These are phyloP conservation scores for Coenonympha glycerion DNA, from an alignment of 2,888 invertebrate species.

Conservation along the genomic window DNA sequence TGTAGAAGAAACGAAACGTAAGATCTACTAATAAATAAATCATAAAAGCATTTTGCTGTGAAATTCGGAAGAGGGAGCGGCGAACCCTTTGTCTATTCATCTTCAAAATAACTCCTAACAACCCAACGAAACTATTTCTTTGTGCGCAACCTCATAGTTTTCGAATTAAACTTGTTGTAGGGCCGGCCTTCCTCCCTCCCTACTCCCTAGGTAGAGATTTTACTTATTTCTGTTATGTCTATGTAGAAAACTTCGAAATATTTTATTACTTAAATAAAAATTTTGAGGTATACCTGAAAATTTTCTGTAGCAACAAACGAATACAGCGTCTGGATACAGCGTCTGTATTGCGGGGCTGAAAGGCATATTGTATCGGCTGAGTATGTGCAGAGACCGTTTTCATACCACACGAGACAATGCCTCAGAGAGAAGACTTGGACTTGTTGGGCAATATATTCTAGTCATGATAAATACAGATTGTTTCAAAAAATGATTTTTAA, in stretches of 20 bases:
- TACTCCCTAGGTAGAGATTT: not conserved
- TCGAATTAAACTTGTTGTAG: conserved; percentile 50
- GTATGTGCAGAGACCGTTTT: too few species aligned
- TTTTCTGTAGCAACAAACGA: too few species aligned
- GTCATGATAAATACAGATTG: too few species aligned
- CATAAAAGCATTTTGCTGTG: conserved; percentile 8
- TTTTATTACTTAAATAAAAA: too few species aligned
- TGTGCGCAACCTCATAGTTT: conserved; percentile 57
- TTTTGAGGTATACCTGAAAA: too few species aligned
- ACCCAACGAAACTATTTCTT: conserved; percentile 58
- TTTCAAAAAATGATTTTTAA: too few species aligned
- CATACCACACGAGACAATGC: too few species aligned
- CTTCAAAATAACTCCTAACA: conserved; percentile 33
- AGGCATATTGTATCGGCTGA: too few species aligned
- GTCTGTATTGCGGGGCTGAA: too few species aligned
- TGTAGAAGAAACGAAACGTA: not conserved
- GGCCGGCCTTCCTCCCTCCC: not conserved
- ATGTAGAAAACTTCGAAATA: not conserved
- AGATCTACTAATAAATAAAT: conserved; percentile 1
- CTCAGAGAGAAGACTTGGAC: too few species aligned
- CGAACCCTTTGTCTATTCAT: conserved; percentile 26
- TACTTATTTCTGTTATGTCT: not conserved
- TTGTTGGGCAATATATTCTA: too few species aligned
- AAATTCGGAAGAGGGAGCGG: conserved; percentile 15
- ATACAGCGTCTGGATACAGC: too few species aligned